Conservation (phyloP, 2,797 vertebrate species). For the Coccyzus lansbergi region DNA sequence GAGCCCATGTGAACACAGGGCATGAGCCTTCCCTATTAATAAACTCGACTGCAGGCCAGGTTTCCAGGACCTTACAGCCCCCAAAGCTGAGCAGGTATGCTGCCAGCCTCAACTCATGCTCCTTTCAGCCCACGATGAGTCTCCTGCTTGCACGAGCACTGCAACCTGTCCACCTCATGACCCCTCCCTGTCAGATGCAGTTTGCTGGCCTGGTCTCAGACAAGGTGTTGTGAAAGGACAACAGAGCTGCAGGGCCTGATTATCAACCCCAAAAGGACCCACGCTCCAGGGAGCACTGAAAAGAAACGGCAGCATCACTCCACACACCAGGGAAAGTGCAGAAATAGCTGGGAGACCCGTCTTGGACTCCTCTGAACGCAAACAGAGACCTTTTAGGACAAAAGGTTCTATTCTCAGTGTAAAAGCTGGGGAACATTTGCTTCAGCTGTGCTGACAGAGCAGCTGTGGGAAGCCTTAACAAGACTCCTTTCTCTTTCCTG, state of each 20-base stretch:
- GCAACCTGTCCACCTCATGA: background rate
- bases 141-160: background rate
- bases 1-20: background rate
- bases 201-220: background rate
- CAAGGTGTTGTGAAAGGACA: background rate
- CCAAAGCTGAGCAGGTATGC: background rate
- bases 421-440: background rate
- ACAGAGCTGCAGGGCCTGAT: background rate
- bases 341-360: background rate
- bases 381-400: background rate
- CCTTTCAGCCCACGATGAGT: background rate
- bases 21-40: background rate
- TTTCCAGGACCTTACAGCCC: background rate
- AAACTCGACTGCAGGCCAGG: background rate
- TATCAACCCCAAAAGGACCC: background rate
- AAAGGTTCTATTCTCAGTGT: background rate
- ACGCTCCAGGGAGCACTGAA: background rate
- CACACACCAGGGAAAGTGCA: rapidly evolving
- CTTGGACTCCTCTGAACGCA: background rate
- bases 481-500: background rate
- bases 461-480: background rate
- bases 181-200: background rate
- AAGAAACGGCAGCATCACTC: background rate
- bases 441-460: background rate
- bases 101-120: background rate